phyloP scores from a whole-genome alignment of 2,113 vertebrate species.

The Phalacrocorax pelagicus region DNA sequence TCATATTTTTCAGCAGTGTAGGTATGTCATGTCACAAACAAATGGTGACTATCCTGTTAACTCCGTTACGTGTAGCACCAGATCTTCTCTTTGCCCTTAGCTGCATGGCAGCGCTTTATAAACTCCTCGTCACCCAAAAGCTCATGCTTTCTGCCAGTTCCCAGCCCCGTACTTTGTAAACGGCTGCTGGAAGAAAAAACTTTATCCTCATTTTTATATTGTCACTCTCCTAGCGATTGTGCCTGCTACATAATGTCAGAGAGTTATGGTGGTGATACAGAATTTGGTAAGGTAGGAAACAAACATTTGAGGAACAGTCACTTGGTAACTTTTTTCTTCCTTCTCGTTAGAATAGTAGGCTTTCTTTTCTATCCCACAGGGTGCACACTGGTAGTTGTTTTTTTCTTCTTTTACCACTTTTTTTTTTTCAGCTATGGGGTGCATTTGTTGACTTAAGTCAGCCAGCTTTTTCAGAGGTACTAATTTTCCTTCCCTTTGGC shows the following conservation, averaged over 20 bases:
- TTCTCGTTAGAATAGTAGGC: neutral
- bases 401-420: neutral
- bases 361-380: neutral
- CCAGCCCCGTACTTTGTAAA: neutral
- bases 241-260: fast-evolving
- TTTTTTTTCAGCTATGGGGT: neutral
- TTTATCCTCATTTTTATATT: neutral
- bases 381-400: neutral
- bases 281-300: neutral
- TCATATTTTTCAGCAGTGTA: neutral
- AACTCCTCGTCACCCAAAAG: neutral
- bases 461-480: neutral
- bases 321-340: neutral
- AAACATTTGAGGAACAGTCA: neutral
- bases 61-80: neutral
- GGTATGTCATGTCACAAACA: fast-evolving
- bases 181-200: neutral
- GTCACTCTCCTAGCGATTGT: neutral
- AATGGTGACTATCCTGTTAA: neutral
- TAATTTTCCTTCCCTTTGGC: neutral
- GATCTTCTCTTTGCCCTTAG: neutral
- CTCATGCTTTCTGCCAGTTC: neutral
- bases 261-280: neutral
- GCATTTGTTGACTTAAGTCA: neutral
- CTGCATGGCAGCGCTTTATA: neutral